Evolutionary conservation across 2,113 vertebrate genomes (phyloP).

Genomic region (Monopterus albus): DNA sequence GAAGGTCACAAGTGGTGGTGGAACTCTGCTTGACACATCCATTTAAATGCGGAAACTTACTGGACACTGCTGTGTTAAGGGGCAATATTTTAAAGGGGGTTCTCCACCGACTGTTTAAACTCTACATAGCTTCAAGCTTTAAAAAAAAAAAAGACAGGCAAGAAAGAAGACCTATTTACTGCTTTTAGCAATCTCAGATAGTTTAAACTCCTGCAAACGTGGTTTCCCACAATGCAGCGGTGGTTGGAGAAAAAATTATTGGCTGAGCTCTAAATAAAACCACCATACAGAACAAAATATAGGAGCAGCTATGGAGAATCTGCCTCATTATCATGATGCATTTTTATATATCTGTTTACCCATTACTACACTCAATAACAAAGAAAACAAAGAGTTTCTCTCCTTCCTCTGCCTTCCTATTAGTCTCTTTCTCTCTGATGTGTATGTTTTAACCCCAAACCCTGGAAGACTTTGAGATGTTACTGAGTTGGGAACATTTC

Average conservation of each 20-base stretch:
- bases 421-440: constrained; percentile 65
- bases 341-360: constrained; percentile 48
- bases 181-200: not conserved
- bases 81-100: not conserved
- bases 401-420: constrained; percentile 68
- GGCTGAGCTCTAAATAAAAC: constrained; percentile 49
- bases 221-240: constrained; percentile 55
- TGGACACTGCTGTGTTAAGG: not conserved
- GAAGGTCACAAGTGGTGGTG: constrained; percentile 60
- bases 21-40: constrained; percentile 41
- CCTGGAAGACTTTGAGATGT: constrained; percentile 81
- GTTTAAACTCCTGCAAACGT: constrained; percentile 10
- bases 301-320: constrained; percentile 52
- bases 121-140: not conserved
- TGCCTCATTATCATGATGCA: constrained; percentile 52
- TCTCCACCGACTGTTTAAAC: not conserved
- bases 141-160: too few relatives aligned
- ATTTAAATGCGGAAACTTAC: not conserved
- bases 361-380: constrained; percentile 66
- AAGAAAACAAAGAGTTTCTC: constrained; percentile 79
- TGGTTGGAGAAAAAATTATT: constrained; percentile 68
- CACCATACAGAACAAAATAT: constrained; percentile 46
- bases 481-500: constrained; percentile 57
- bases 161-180: not conserved
- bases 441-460: constrained; percentile 64